Evolutionary conservation across 2,888 invertebrate genomes (phyloP).

Genomic region (Limenitis camilla): DNA sequence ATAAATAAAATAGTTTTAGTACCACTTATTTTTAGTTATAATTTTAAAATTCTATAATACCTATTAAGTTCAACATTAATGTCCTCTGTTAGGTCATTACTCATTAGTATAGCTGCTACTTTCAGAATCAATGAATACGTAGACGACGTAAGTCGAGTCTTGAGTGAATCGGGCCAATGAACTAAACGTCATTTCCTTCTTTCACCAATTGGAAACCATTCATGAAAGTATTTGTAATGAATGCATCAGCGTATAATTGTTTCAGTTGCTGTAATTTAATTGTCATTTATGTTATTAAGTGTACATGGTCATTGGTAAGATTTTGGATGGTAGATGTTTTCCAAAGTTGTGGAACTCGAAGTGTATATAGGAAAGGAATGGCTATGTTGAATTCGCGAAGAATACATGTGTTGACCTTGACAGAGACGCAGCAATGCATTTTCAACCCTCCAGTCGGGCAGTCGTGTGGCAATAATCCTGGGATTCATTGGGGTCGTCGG

Average conservation of each 20-base stretch:
- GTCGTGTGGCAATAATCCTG: constrained; percentile 58
- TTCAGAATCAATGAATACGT: constrained; percentile 12
- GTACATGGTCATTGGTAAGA: not conserved
- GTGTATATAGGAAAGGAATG: constrained; percentile 7
- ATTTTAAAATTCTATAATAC: too few relatives aligned
- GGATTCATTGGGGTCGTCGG: constrained; percentile 45
- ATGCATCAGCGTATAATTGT: too few relatives aligned
- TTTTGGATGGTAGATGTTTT: constrained; percentile 10
- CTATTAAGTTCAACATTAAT: too few relatives aligned
- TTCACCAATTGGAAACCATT: constrained; percentile 40
- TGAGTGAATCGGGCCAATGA: constrained; percentile 55
- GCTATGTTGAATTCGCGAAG: constrained; percentile 22
- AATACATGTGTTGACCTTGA: constrained; percentile 55
- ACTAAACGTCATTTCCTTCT: constrained; percentile 56
- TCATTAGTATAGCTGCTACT: constrained; percentile 7
- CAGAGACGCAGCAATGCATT: constrained; percentile 56
- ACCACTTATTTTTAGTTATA: too few relatives aligned
- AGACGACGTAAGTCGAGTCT: constrained; percentile 31
- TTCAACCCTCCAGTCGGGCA: constrained; percentile 60
- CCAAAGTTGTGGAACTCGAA: constrained; percentile 12
- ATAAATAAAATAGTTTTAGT: too few relatives aligned
- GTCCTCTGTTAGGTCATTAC: not conserved
- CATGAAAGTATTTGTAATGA: constrained; percentile 6
- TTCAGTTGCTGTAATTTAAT: not conserved
- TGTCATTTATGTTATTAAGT: not conserved